Base-by-base conservation (phyloP, 2,113 vertebrate species). In the Eupsittula cactorum region DNA sequence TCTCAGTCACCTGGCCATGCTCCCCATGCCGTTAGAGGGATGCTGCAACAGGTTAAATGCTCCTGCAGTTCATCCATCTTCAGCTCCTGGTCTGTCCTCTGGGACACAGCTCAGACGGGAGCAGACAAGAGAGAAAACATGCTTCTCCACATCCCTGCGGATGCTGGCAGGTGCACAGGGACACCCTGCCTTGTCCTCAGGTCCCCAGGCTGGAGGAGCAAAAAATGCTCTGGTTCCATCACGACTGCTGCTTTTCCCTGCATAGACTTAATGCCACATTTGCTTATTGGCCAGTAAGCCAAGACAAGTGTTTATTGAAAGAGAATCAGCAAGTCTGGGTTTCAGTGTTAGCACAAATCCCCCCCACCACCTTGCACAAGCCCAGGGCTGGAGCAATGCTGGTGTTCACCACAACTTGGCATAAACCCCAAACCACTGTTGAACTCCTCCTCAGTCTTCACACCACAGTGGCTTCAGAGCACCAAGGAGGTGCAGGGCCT, bases 221-320 rank as follows among this genome's bases (percentile, higher is more conserved):
- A 0, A n/a, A 47, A 68, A 39, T 7, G 6, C 10, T 10, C 28
- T 10, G 1, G 41, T 73, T 37, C 70, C 20, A 74, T 44, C 59
- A 24, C 2, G 0, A 1, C 1, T 1, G 1, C 60, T 73, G 67
- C 33, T 75, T 4, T 18, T 57, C 46, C 46, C 13, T 12, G 47
- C 11, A 6, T 44, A 75, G 47, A 41, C 73, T n/a, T 33, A 1
- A n/a, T 0, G 0, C 29, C 70, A 3, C 2, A 0, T 9, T 46
- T 33, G 14, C 0, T 67, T 41, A 3, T 3, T 0, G 55, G 55
- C 10, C n/a, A 47, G 70, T 12, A n/a, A 65, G 3, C 27, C 27
- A 10, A 35, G 46, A 67, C 16, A 53, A 5, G 2, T 3, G 19
- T 33, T 16, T 10, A 7, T 50, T 10, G 0, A 19, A 49, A 27